phyloP scores from a whole-genome alignment of 1,140 invertebrate genomes.

The Halictus rubicundus region DNA sequence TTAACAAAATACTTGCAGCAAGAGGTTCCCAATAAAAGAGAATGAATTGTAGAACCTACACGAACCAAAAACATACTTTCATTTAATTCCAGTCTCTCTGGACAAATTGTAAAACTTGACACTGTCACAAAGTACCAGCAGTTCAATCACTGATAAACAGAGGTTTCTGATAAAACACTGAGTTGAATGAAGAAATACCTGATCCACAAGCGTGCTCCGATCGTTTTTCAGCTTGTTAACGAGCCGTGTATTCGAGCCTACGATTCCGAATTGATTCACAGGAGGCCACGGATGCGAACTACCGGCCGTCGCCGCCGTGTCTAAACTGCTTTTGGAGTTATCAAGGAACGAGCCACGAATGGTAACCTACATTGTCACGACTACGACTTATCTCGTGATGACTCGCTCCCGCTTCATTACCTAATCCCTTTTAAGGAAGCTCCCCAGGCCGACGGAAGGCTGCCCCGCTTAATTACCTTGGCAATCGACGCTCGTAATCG shows the following conservation, averaged over 20 bases:
- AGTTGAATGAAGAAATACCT: too few relatives aligned
- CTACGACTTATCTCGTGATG: slow-evolving; percentile 39
- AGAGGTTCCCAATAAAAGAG: too few relatives aligned
- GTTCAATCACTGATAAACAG: too few relatives aligned
- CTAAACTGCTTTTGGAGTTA: slow-evolving; percentile 51
- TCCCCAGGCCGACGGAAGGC: neutral
- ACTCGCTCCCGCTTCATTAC: slow-evolving; percentile 22
- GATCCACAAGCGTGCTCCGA: too few relatives aligned
- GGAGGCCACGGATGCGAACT: neutral
- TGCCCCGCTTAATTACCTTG: slow-evolving; percentile 19
- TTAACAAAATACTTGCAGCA: too few relatives aligned
- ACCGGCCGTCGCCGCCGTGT: neutral
- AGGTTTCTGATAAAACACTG: too few relatives aligned
- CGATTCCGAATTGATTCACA: neutral
- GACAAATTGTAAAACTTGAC: too few relatives aligned
- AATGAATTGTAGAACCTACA: too few relatives aligned
- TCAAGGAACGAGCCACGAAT: slow-evolving; percentile 57
- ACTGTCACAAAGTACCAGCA: too few relatives aligned
- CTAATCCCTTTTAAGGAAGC: slow-evolving; percentile 36
- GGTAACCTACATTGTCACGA: slow-evolving; percentile 59
- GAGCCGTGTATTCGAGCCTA: neutral
- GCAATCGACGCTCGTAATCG: neutral
- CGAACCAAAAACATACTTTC: too few relatives aligned
- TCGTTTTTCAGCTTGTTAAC: neutral
- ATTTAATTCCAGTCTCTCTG: too few relatives aligned